phyloP scores from a whole-genome alignment of 2,797 vertebrate genomes.

The Tenualosa thibaudeaui region DNA sequence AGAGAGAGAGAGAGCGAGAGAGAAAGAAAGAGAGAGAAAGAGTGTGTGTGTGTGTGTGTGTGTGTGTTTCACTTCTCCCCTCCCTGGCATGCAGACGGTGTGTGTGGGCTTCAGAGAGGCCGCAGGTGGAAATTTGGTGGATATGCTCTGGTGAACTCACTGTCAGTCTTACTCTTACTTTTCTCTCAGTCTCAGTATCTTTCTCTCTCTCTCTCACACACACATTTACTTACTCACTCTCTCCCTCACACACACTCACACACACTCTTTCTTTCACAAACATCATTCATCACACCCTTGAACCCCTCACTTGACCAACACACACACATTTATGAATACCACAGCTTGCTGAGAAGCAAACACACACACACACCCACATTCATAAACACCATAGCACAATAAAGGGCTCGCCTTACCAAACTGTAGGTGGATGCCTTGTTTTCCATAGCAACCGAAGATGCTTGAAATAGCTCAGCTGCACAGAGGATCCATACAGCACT shows the following conservation, averaged over 20 bases:
- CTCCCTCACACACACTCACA: background rate
- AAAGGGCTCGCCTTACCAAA: background rate
- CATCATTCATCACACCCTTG: background rate
- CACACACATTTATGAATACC: background rate
- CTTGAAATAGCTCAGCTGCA: background rate
- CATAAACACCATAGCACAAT: background rate
- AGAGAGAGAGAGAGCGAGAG: too few species aligned
- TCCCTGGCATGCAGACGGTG: background rate
- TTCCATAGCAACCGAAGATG: constrained; percentile 14
- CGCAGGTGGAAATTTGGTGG: constrained; percentile 14
- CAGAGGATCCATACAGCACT: background rate
- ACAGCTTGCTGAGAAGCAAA: too few species aligned
- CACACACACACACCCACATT: constrained; percentile 6
- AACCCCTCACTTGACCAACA: background rate
- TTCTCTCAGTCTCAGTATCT: background rate
- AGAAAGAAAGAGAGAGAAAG: too few species aligned
- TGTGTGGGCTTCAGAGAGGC: constrained; percentile 18
- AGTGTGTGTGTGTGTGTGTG: background rate
- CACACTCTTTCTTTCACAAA: background rate
- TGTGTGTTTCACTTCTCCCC: background rate
- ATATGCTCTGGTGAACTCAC: constrained; percentile 9
- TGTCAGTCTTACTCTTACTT: background rate
- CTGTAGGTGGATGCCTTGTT: background rate
- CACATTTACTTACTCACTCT: background rate
- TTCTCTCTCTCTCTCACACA: background rate